Evolutionary conservation across 53 echinoderm and acorn worm species (phyloP).

Genomic region (Zoroaster sp.): DNA sequence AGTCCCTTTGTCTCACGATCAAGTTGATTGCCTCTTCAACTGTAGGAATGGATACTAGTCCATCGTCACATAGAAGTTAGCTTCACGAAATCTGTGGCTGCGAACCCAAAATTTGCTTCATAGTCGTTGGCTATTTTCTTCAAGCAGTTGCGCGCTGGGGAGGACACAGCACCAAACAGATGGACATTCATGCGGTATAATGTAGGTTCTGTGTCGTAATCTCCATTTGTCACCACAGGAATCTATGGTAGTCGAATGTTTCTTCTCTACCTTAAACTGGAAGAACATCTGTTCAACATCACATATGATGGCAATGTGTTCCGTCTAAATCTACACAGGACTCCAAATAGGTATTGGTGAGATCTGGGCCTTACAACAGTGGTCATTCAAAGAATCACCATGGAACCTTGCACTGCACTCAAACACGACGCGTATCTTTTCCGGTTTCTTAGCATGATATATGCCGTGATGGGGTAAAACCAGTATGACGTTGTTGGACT

Average conservation of each 20-base stretch:
- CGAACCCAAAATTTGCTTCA: no score
- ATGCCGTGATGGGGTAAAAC: constrained; percentile 78
- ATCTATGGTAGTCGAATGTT: constrained; percentile 5
- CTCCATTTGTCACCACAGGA: constrained; percentile 42
- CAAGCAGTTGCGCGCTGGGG: neutral
- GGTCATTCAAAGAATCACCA: constrained; percentile 55
- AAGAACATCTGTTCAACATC: constrained; percentile 61
- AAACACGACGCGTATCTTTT: constrained; percentile 34
- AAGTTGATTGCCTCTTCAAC: no score
- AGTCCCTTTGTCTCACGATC: no score
- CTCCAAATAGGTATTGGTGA: constrained; percentile 34
- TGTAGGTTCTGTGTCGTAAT: neutral
- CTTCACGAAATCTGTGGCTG: no score
- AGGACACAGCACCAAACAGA: neutral
- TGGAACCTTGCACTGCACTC: constrained; percentile 62
- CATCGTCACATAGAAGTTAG: no score
- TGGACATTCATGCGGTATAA: constrained; percentile 33
- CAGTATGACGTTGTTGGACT: neutral
- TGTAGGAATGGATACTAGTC: no score
- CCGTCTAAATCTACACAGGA: constrained; percentile 63
- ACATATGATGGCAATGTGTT: constrained; percentile 42
- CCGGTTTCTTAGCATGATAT: constrained; percentile 53
- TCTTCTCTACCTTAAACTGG: constrained; percentile 49
- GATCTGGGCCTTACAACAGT: neutral
- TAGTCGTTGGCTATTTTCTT: neutral